These are phyloP conservation scores for Glyphotaelius pellucidus DNA, from an alignment of 2,888 invertebrate genomes.

Conservation along the genomic window DNA sequence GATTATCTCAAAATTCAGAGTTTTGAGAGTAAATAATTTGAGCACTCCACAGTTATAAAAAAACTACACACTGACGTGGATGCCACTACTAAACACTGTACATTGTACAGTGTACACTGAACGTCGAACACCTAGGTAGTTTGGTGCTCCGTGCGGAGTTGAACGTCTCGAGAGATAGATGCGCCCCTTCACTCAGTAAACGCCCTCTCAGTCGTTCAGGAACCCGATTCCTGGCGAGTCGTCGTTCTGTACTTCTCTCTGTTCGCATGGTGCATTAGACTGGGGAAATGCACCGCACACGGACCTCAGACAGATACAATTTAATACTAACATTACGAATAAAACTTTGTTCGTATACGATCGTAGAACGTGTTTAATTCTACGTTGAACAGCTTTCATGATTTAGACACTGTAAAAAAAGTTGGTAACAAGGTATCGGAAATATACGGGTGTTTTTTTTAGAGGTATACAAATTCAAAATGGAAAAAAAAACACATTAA, in stretches of 20 bases:
- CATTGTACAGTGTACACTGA: background rate
- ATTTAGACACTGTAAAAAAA: too few species aligned
- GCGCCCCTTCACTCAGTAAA: background rate
- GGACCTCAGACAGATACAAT: background rate
- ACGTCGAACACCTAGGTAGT: background rate
- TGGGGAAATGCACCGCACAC: background rate
- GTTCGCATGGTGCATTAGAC: background rate
- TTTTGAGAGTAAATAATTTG: too few species aligned
- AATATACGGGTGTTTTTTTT: too few species aligned
- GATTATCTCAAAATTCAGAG: too few species aligned
- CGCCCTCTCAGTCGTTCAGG: background rate
- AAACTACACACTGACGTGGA: background rate
- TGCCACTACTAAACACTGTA: too few species aligned
- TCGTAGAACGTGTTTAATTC: background rate
- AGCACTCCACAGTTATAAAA: too few species aligned
- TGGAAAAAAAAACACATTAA: too few species aligned
- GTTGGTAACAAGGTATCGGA: too few species aligned
- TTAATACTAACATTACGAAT: background rate
- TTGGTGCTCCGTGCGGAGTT: background rate
- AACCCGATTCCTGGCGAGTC: background rate
- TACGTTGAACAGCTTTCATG: too few species aligned
- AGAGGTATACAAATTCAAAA: too few species aligned
- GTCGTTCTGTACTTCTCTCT: background rate
- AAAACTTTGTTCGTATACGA: background rate
- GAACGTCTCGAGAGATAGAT: constrained; percentile 19